Conservation (phyloP, 2,113 vertebrate genomes). For the Taurulus bubalis region DNA sequence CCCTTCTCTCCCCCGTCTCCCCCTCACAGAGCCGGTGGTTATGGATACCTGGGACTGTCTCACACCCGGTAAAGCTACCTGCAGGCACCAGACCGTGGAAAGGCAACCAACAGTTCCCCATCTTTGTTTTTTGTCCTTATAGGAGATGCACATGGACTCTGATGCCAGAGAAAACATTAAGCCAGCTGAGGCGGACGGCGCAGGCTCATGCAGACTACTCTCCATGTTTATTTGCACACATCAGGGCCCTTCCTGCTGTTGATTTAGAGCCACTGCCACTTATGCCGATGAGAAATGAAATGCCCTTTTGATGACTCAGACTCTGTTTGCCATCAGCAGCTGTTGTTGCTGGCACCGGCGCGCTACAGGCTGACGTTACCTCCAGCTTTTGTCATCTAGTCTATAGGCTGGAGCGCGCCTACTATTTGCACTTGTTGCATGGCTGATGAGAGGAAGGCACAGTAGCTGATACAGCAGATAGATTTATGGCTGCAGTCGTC, state of each 20-base stretch:
- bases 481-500: conserved; percentile 43
- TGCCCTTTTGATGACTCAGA: conserved; percentile 69
- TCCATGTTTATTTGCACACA: conserved; percentile 79
- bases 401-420: conserved; percentile 33
- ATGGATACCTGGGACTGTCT: conserved; percentile 77
- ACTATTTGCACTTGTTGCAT: conserved; percentile 58
- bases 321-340: conserved; percentile 81
- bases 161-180: conserved; percentile 65
- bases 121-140: conserved; percentile 44
- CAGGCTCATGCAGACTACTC: conserved; percentile 65
- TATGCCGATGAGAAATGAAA: conserved; percentile 76
- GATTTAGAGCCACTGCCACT: conserved; percentile 82
- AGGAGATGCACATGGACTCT: conserved; percentile 22
- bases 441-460: conserved; percentile 43
- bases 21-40: conserved; percentile 67
- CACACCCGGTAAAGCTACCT: conserved; percentile 65
- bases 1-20: not conserved
- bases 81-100: conserved; percentile 59
- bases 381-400: conserved; percentile 62
- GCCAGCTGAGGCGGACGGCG: conserved; percentile 43
- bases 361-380: conserved; percentile 52
- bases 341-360: conserved; percentile 64
- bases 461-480: conserved; percentile 30
- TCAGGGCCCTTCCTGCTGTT: conserved; percentile 78
- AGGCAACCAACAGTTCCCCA: conserved; percentile 39